Conservation (phyloP, 2,113 vertebrate genomes). For the human (Homo sapiens) region DNA sequence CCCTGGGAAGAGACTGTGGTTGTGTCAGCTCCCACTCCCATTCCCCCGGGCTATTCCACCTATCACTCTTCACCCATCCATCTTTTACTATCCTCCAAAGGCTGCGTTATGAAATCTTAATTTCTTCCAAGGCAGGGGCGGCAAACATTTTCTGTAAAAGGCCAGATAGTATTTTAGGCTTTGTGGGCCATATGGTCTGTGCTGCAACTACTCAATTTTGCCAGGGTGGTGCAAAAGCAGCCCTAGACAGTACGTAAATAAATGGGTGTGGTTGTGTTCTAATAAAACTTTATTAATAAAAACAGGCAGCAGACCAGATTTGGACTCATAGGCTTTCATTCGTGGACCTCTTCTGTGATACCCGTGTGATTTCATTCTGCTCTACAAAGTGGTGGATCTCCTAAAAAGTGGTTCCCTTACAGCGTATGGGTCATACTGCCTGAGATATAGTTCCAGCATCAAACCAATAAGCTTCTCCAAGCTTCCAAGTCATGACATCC, state of each 20-base stretch:
- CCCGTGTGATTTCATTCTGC: neutral
- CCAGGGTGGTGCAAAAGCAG: neutral
- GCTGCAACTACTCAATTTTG: neutral
- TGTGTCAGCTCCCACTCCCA: neutral
- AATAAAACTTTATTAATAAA: neutral
- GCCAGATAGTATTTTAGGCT: neutral
- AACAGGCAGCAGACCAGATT: neutral
- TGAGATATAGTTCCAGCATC: neutral
- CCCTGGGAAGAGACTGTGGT: neutral
- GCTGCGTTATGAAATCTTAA: neutral
- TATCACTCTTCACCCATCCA: neutral
- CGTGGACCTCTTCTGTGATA: neutral
- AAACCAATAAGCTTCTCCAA: neutral
- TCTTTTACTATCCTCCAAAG: conserved; percentile 37
- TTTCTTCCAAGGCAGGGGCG: neutral
- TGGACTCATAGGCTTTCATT: neutral
- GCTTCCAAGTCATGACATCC: neutral
- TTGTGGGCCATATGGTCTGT: neutral
- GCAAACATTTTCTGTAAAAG: neutral
- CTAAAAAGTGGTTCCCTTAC: neutral
- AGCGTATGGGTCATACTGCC: neutral
- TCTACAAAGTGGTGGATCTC: neutral
- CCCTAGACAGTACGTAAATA: neutral
- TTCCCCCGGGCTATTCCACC: neutral
- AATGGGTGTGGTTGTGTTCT: neutral